These are phyloP conservation scores for Aphidoletes aphidimyza DNA, from an alignment of 2,888 invertebrate genomes.

Conservation along the genomic window DNA sequence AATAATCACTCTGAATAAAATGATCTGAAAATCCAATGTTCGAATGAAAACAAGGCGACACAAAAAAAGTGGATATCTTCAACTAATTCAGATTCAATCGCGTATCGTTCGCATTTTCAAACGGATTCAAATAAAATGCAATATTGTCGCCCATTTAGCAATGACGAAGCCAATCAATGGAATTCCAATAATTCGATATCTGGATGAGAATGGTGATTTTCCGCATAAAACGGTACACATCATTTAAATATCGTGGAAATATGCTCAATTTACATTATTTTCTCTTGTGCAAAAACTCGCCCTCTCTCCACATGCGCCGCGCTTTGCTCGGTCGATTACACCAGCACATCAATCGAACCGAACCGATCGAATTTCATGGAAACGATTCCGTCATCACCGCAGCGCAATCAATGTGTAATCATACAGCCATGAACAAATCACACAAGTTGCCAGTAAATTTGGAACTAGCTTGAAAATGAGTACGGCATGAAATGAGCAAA, in stretches of 20 bases:
- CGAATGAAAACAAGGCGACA: not conserved
- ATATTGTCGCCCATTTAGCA: not conserved
- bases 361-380: no score
- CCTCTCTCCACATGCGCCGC: not conserved
- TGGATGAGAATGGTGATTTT: no score
- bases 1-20: no score
- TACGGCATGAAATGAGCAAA: no score
- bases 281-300: not conserved
- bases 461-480: no score
- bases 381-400: no score
- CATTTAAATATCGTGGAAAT: not conserved
- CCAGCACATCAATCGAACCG: no score
- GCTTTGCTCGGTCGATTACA: not conserved
- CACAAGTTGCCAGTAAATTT: no score
- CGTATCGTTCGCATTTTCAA: no score
- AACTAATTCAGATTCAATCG: not conserved
- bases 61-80: not conserved
- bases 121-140: not conserved
- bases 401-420: no score
- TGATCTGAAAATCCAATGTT: no score
- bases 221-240: not conserved
- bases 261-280: not conserved
- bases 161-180: slow-evolving; percentile 32
- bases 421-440: no score
- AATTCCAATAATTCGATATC: not conserved